Conservation (phyloP, 2,113 vertebrate species). For the Hyla sarda region DNA sequence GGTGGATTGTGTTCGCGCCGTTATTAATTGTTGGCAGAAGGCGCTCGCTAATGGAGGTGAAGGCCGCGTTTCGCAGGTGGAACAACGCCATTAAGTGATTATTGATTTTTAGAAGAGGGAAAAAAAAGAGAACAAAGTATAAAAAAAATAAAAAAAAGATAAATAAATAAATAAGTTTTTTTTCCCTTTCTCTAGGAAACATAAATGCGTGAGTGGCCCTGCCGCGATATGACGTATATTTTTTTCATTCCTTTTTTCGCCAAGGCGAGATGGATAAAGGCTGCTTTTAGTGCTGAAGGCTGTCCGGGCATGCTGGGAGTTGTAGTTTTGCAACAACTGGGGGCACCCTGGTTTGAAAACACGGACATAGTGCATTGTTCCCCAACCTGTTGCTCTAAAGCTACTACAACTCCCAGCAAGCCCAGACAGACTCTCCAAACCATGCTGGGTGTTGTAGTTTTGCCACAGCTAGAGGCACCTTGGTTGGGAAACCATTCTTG, state of each 20-base stretch:
- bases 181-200: slow-evolving; percentile 34
- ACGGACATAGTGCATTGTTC: too few relatives aligned
- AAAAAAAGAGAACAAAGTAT: slow-evolving; percentile 30
- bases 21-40: slow-evolving; percentile 57
- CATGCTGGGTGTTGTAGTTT: too few relatives aligned
- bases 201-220: slow-evolving; percentile 30
- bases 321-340: too few relatives aligned
- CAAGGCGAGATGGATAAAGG: slow-evolving; percentile 25
- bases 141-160: too few relatives aligned
- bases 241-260: too few relatives aligned
- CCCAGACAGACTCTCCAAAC: too few relatives aligned
- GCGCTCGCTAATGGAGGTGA: slow-evolving; percentile 54
- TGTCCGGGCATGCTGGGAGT: too few relatives aligned
- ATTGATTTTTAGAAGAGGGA: slow-evolving; percentile 55
- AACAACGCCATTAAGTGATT: slow-evolving; percentile 55
- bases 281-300: slow-evolving; percentile 13
- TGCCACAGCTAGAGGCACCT: too few relatives aligned
- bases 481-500: too few relatives aligned
- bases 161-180: slow-evolving; percentile 16
- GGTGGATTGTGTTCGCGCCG: slow-evolving; percentile 49
- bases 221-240: slow-evolving; percentile 32
- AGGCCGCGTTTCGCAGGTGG: slow-evolving; percentile 52
- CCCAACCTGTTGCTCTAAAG: too few relatives aligned
- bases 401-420: too few relatives aligned
- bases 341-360: too few relatives aligned